phyloP scores from a whole-genome alignment of 2,888 invertebrate species.

The Argynnis bischoffii region DNA sequence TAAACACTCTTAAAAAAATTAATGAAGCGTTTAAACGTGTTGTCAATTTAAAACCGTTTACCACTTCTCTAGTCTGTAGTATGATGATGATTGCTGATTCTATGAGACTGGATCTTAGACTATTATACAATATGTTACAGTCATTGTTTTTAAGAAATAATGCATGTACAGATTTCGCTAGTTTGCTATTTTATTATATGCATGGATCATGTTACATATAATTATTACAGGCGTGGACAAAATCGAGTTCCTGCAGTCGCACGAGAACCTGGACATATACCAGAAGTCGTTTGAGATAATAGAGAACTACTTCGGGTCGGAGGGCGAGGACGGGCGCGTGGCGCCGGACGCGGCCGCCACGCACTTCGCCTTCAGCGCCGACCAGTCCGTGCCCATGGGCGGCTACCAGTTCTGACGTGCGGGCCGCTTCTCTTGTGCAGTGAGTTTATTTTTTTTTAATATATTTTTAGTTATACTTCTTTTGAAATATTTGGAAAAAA shows the following conservation, averaged over 20 bases:
- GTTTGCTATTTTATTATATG: too few species aligned
- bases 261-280: slow-evolving; percentile 98
- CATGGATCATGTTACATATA: not conserved
- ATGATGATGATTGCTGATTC: too few species aligned
- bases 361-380: slow-evolving; percentile 88
- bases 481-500: too few species aligned
- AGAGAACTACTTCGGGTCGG: slow-evolving; percentile 96
- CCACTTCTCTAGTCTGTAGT: too few species aligned
- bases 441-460: slow-evolving; percentile 24
- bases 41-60: too few species aligned
- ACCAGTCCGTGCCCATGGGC: slow-evolving; percentile 88
- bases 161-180: too few species aligned
- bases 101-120: too few species aligned
- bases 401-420: slow-evolving; percentile 87
- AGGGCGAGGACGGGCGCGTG: slow-evolving; percentile 91
- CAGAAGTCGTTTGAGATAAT: slow-evolving; percentile 98
- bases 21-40: too few species aligned
- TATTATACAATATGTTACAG: too few species aligned
- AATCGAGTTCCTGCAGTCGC: slow-evolving; percentile 98
- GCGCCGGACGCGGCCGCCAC: slow-evolving; percentile 89
- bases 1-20: too few species aligned
- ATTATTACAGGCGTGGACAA: slow-evolving; percentile 92
- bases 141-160: too few species aligned
- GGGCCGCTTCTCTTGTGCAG: slow-evolving; percentile 33
- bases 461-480: too few species aligned